A percentile compares a stretch with the other conserved stretches of the same genome.
Evolutionary conservation across 2,888 invertebrate genomes (phyloP).

Genomic region (Synergus gifuensis): DNA sequence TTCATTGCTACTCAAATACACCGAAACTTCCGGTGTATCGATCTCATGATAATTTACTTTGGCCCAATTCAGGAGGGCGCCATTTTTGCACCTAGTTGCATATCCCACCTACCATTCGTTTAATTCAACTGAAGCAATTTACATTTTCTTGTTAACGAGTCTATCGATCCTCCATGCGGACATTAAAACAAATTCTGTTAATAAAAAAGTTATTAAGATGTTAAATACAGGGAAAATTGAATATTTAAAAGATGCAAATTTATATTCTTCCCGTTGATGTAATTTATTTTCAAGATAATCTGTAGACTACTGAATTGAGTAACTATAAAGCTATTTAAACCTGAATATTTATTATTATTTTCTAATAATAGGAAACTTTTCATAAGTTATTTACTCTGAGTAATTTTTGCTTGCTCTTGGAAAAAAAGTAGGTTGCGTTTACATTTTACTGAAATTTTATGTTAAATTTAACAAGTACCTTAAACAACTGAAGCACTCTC

Average conservation of each 20-base stretch:
- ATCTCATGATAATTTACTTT: slow-evolving; percentile 30
- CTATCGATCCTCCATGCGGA: neutral
- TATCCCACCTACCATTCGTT: slow-evolving; percentile 1
- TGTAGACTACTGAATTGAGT: neutral
- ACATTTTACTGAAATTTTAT: neutral
- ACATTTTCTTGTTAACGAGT: slow-evolving; percentile 2
- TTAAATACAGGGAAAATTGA: neutral
- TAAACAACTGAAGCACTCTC: neutral
- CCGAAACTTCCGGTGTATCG: slow-evolving; percentile 24
- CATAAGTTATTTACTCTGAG: neutral
- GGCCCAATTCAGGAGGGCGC: slow-evolving; percentile 1
- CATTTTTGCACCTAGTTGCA: slow-evolving; percentile 12
- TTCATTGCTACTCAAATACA: slow-evolving; percentile 4
- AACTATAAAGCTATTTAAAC: neutral
- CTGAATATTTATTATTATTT: neutral
- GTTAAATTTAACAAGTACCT: no score
- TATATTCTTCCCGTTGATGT: neutral
- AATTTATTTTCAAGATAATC: neutral
- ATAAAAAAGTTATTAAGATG: neutral
- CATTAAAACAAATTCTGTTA: neutral
- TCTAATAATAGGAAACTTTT: neutral
- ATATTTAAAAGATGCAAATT: neutral
- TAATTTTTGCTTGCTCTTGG: neutral
- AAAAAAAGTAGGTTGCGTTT: neutral
- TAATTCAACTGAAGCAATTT: slow-evolving; percentile 8